Evolutionary conservation across 2,888 invertebrate genomes (phyloP), one percentile per base, ranked within the genome.

Genomic region (Thymelicus lineola): DNA sequence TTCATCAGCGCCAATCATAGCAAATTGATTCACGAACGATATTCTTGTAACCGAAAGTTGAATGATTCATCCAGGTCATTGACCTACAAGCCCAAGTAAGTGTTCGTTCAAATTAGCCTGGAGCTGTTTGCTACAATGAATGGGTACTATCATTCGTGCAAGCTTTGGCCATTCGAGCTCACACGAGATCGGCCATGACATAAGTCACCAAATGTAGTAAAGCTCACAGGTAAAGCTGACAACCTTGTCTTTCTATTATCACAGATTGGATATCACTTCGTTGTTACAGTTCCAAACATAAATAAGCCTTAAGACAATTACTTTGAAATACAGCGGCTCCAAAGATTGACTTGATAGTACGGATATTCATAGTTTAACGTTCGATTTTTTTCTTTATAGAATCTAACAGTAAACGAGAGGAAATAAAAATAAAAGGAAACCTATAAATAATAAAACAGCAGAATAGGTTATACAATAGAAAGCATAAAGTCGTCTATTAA

Each of bases 161-260:
- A 77, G 80, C 76, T 78, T 77, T 77, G 75, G 79, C 72, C 75
- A 74, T 77, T 74, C 80, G 78, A 57, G 46, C 70, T 36, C 79
- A 85, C 81, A 80, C 82, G 83, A 80, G 82, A 83, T 87, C 87
- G 81, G 81, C 91, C 92, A 86, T 92, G 92, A 92, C 91, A 92
- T 88, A 85, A 87, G 89, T 85, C 87, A 85, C 93, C 91, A 91
- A 92, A 91, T 89, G 90, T 77, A 92, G 92, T 82, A 90, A 28
- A 83, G 85, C 86, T 86, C 90, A 75, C 87, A 85, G n/a, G 92
- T 82, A 90, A 28, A 83, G 85, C 86, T 86, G 90, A 75, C 87
- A 85, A 84, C 92, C 92, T 93, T 92, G 92, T 84, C 78, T 86
- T 85, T 87, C 87, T 90, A 88, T 88, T 87, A 85, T 82, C 84